Evolutionary conservation across 2,797 vertebrate species (phyloP).

Genomic region (Malacoctenus gilli): DNA sequence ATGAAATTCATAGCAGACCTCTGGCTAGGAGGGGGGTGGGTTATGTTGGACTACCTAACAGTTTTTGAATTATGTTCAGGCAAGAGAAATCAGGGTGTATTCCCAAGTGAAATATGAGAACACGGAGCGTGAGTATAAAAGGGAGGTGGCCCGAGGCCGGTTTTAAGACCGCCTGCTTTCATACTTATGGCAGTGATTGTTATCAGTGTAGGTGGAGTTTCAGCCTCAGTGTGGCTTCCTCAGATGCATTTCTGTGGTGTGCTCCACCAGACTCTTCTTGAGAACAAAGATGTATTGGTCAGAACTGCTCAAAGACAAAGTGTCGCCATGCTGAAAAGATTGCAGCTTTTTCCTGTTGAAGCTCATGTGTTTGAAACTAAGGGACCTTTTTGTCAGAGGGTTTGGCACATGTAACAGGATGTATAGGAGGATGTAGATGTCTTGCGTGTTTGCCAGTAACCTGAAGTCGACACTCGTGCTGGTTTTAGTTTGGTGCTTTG

Average conservation of each 20-base stretch:
- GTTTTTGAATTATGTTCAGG: conserved; percentile 28
- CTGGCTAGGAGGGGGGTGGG: conserved; percentile 1
- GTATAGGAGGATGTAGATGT: conserved; percentile 48
- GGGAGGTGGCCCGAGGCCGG: not conserved
- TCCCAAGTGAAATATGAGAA: conserved; percentile 18
- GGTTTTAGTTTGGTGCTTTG: too few relatives aligned
- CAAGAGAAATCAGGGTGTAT: conserved; percentile 31
- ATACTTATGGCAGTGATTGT: conserved; percentile 16
- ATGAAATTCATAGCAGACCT: conserved; percentile 2
- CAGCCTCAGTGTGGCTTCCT: conserved; percentile 13
- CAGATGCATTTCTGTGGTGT: not conserved
- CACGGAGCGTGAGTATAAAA: conserved; percentile 4
- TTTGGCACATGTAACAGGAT: conserved; percentile 34
- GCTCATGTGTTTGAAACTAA: too few relatives aligned
- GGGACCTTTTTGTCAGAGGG: too few relatives aligned
- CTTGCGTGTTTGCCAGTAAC: not conserved
- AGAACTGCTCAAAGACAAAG: not conserved
- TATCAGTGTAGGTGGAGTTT: conserved; percentile 2
- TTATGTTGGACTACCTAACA: conserved; percentile 37
- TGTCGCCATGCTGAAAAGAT: too few relatives aligned
- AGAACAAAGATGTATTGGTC: too few relatives aligned
- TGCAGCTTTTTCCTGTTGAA: too few relatives aligned
- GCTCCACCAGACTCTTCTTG: not conserved
- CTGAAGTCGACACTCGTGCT: too few relatives aligned
- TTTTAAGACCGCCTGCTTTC: conserved; percentile 8